Percentiles rank a stretch among this genome's conserved stretches.
Conservation (phyloP, 2,113 vertebrate genomes). For the Erpornis zantholeuca region DNA sequence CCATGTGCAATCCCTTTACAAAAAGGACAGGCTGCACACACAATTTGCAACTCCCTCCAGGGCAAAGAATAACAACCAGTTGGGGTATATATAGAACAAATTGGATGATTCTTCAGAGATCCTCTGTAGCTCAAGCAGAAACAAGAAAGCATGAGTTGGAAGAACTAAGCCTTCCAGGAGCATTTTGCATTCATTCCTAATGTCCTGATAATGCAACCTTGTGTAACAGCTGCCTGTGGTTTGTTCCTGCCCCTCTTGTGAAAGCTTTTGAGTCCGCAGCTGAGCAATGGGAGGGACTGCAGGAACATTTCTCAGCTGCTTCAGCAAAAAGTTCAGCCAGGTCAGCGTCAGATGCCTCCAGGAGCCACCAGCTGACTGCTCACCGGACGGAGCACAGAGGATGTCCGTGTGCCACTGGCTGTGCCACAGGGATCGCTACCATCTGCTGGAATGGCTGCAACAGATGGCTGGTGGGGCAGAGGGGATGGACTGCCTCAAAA, state of each 20-base stretch:
- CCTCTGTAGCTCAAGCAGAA: conserved; percentile 14
- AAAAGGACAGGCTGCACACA: not conserved
- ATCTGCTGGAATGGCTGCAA: not conserved
- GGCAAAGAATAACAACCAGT: not conserved
- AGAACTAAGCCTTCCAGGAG: not conserved
- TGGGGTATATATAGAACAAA: conserved; percentile 3
- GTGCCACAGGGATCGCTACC: not conserved
- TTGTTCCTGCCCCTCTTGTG: not conserved
- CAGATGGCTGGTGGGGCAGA: not conserved
- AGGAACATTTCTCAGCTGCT: conserved; percentile 20
- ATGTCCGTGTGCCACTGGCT: not conserved
- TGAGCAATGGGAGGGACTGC: not conserved
- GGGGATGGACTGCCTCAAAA: not conserved
- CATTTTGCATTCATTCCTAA: not conserved
- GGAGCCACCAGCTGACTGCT: not conserved
- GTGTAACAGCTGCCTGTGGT: conserved; percentile 19
- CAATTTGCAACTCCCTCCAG: not conserved
- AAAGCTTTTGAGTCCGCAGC: not conserved
- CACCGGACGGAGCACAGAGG: not conserved
- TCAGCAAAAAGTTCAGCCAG: conserved; percentile 27
- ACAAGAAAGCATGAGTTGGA: conserved; percentile 1
- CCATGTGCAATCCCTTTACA: not conserved
- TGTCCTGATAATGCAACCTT: not conserved
- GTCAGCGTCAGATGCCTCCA: not conserved
- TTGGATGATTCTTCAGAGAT: conserved; percentile 2